Evolutionary conservation across 2,888 invertebrate genomes (phyloP), one percentile per base, ranked within the genome.

Genomic region (Lacanobia oleracea): DNA sequence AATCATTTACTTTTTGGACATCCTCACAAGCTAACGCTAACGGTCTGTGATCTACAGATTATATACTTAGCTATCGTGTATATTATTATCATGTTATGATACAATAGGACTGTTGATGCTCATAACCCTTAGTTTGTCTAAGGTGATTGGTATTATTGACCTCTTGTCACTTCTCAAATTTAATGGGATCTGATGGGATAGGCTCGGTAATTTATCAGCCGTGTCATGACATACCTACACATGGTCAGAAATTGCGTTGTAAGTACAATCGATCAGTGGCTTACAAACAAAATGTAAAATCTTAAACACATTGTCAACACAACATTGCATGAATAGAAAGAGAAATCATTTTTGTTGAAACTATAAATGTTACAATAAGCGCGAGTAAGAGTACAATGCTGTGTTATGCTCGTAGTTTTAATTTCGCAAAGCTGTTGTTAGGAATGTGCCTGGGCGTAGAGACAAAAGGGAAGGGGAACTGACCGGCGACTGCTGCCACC

Each of bases 401-500:
- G 85, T 87, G 87, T 82, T 88, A 85, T 88, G 88, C 88, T 43
- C 50, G 81, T 77, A 85, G 85, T 88, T 91, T 87, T 88, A 89
- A 91, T 93, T 92, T 94, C 91, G 93, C 92, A 93, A 93, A 91
- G 88, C 91, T 92, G 91, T 94, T 93, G 94, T 93, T 91, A 90
- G 91, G 91, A 92, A 93, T 93, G 91, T 86, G 88, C 77, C 86
- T 90, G 82, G 70, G 82, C 68, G 76, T 78, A 81, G 86, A 88
- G 82, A 87, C 76, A 86, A 85, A 90, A 87, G 82, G 87, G 83
- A 86, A 88, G 86, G 88, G 90, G 81, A 87, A 93, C 95, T 92
- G 90, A 96, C 95, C 95, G 90, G 95, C 95, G 85, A 95, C 96
- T 80, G 96, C 96, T 87, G 95, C 96, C 86, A 96, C 96, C 90